Conservation (phyloP, 2,888 invertebrate genomes). For the Leptothorax acervorum region DNA sequence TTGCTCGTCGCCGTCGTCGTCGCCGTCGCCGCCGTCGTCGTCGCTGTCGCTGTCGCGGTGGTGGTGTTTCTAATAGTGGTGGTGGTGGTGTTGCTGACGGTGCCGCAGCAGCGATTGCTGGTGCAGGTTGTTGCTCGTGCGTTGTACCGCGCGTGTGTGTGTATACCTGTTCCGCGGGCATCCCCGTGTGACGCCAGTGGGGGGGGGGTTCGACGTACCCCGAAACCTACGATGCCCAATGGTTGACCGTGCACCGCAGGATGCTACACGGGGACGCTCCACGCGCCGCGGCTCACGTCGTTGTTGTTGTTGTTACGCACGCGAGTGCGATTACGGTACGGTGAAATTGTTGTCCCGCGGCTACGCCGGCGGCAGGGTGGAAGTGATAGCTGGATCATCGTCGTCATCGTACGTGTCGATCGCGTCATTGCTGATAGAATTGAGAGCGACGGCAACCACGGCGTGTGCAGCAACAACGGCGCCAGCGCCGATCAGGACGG, state of each 20-base stretch:
- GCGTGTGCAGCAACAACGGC: not conserved
- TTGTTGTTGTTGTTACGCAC: slow-evolving; percentile 75
- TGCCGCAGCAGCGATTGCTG: not conserved
- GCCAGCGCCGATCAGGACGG: slow-evolving; percentile 44
- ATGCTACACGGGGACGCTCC: slow-evolving; percentile 90
- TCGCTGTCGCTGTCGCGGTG: not conserved
- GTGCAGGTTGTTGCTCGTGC: not conserved
- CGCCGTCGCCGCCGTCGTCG: not conserved
- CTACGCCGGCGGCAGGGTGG: slow-evolving; percentile 54
- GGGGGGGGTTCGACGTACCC: slow-evolving; percentile 76
- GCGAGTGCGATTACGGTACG: slow-evolving; percentile 67
- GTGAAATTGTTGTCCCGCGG: slow-evolving; percentile 73
- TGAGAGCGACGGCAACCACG: not conserved
- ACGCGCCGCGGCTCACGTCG: slow-evolving; percentile 81
- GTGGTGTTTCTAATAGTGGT: not conserved
- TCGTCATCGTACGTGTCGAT: not conserved
- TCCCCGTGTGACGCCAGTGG: slow-evolving; percentile 58
- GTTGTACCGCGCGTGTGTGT: slow-evolving; percentile 12
- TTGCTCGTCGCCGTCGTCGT: not conserved
- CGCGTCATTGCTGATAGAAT: not conserved
- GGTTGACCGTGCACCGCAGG: slow-evolving; percentile 89
- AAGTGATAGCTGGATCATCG: slow-evolving; percentile 33
- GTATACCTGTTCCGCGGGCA: slow-evolving; percentile 37
- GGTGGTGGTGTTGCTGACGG: not conserved
- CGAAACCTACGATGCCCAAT: slow-evolving; percentile 91